Conservation (phyloP, 2,888 invertebrate species). For the Drosophila ustulata region DNA sequence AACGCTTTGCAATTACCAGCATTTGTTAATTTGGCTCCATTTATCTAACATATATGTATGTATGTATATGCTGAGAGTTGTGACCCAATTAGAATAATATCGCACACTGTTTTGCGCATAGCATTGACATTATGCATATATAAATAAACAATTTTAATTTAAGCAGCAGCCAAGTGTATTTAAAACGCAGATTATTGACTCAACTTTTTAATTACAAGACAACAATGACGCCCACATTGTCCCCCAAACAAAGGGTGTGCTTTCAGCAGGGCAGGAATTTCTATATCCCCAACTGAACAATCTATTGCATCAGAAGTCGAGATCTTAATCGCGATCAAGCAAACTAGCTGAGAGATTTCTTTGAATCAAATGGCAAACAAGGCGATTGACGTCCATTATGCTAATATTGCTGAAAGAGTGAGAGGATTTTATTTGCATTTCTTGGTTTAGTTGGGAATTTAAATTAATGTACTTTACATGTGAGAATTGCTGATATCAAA, state of each 20-base stretch:
- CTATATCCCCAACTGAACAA: background rate
- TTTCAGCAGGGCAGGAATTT: background rate
- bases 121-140: slow-evolving; percentile 7
- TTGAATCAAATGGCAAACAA: background rate
- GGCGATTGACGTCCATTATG: background rate
- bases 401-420: background rate
- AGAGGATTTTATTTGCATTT: background rate
- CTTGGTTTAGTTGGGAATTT: background rate
- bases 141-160: slow-evolving; percentile 36
- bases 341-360: background rate
- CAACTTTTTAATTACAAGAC: slow-evolving; percentile 46
- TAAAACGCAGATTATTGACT: slow-evolving; percentile 3
- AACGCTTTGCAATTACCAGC: background rate
- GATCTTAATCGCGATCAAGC: background rate
- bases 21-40: background rate
- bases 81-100: slow-evolving; percentile 9
- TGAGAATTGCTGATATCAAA: background rate
- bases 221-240: slow-evolving; percentile 17
- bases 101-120: background rate
- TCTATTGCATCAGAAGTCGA: background rate
- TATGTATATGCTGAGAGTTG: background rate
- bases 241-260: background rate
- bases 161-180: slow-evolving; percentile 26
- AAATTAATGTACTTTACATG: background rate
- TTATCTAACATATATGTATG: background rate